These are phyloP conservation scores for Mugil cephalus DNA, from an alignment of 2,113 vertebrate genomes.

Conservation along the genomic window DNA sequence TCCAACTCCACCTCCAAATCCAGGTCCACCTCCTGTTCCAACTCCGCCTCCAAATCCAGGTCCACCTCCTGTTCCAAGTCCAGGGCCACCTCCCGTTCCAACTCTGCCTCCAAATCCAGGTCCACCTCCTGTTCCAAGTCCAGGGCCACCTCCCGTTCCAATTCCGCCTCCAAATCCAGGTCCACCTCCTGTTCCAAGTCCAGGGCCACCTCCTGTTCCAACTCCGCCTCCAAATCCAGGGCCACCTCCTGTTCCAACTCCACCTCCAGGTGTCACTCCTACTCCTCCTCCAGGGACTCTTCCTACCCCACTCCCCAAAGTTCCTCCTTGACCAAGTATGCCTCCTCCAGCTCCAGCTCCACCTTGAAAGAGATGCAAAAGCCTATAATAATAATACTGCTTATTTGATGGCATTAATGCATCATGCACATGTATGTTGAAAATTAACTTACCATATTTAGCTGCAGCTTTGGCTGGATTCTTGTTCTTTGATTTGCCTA, in stretches of 20 bases:
- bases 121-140: slow-evolving; percentile 34
- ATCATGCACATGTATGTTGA: not conserved
- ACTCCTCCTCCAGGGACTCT: slow-evolving; percentile 62
- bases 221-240: slow-evolving; percentile 39
- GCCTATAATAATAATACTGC: not conserved
- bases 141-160: slow-evolving; percentile 35
- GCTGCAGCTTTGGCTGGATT: slow-evolving; percentile 75
- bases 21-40: slow-evolving; percentile 32
- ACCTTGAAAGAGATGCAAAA: not conserved
- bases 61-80: slow-evolving; percentile 34
- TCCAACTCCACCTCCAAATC: slow-evolving; percentile 11
- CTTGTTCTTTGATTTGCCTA: slow-evolving; percentile 78
- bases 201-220: slow-evolving; percentile 43
- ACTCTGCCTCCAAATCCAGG: slow-evolving; percentile 33
- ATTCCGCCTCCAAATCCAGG: slow-evolving; percentile 28
- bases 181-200: slow-evolving; percentile 23
- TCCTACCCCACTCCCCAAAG: slow-evolving; percentile 60
- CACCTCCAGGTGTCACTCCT: slow-evolving; percentile 44
- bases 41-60: slow-evolving; percentile 9
- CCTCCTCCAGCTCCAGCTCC: slow-evolving; percentile 45
- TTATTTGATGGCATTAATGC: not conserved
- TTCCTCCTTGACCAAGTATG: slow-evolving; percentile 69
- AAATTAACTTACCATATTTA: slow-evolving; percentile 71
- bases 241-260: slow-evolving; percentile 40
- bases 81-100: slow-evolving; percentile 37